Conservation (phyloP, 1,140 invertebrate species). For the Zaprionus ornatus region DNA sequence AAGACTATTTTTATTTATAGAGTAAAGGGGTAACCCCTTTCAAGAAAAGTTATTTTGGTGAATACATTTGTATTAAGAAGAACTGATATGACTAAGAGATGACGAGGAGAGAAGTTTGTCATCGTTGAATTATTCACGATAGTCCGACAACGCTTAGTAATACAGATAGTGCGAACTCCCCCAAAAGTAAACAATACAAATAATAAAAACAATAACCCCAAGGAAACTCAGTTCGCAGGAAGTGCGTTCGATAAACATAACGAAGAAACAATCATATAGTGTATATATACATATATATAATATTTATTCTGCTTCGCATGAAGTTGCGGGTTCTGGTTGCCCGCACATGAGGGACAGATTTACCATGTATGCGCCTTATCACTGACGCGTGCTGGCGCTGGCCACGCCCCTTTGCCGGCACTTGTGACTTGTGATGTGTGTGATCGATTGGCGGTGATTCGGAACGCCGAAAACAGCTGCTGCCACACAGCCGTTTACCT, state of each 20-base stretch:
- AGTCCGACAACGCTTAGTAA: neutral
- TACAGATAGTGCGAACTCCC: neutral
- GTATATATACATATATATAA: neutral
- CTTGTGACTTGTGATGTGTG: constrained; percentile 1
- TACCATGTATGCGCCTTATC: constrained; percentile 31
- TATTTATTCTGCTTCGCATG: neutral
- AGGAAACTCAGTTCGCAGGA: constrained; percentile 13
- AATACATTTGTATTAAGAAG: neutral
- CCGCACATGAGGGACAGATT: constrained; percentile 19
- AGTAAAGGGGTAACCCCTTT: neutral
- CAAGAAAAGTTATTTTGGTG: neutral
- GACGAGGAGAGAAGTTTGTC: constrained; percentile 12
- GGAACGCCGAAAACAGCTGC: constrained; percentile 35
- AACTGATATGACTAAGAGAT: neutral
- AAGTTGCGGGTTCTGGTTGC: constrained; percentile 23
- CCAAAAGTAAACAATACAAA: constrained; percentile 20
- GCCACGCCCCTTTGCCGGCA: constrained; percentile 13
- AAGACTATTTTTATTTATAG: constrained; percentile 1
- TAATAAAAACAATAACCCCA: neutral
- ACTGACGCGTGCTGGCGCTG: constrained; percentile 7
- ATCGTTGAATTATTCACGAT: constrained; percentile 2
- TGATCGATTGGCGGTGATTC: constrained; percentile 18
- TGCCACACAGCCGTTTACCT: constrained; percentile 29
- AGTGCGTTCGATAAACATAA: neutral
- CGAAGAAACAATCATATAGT: neutral